phyloP scores from a whole-genome alignment of 2,888 invertebrate genomes.

The Trypoxylon attenuatum region DNA sequence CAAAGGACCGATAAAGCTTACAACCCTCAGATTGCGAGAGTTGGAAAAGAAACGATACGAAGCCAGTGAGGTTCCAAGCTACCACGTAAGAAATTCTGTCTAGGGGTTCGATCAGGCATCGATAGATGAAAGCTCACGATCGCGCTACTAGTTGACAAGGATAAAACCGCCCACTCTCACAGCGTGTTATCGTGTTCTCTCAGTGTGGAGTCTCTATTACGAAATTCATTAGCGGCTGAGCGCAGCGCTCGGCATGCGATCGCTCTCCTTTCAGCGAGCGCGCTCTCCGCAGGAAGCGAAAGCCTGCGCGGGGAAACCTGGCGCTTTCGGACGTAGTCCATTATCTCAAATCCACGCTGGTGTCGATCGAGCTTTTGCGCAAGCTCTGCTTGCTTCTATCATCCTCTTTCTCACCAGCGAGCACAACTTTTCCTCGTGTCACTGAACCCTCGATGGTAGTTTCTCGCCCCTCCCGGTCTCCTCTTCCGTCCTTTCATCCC shows the following conservation, averaged over 20 bases:
- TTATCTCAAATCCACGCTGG: slow-evolving; percentile 14
- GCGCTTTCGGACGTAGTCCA: slow-evolving; percentile 6
- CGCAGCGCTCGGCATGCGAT: slow-evolving; percentile 36
- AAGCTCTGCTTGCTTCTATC: slow-evolving; percentile 4
- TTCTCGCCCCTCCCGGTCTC: neutral
- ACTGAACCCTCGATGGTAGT: slow-evolving; percentile 8
- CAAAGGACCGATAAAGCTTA: too few species aligned
- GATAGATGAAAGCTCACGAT: slow-evolving; percentile 19
- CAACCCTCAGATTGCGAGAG: too few species aligned
- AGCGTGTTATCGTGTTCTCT: slow-evolving; percentile 45
- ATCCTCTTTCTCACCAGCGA: slow-evolving; percentile 12
- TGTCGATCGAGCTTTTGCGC: slow-evolving; percentile 14
- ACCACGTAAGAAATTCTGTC: neutral
- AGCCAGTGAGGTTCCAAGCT: neutral
- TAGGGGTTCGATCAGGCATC: neutral
- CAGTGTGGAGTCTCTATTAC: slow-evolving; percentile 57
- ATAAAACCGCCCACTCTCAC: slow-evolving; percentile 62
- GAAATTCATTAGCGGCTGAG: slow-evolving; percentile 62
- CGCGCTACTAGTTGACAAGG: slow-evolving; percentile 63
- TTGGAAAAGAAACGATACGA: neutral
- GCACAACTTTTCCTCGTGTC: slow-evolving; percentile 11
- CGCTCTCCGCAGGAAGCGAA: neutral
- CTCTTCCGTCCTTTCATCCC: slow-evolving; percentile 4
- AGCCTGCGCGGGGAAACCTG: neutral
- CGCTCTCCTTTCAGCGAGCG: slow-evolving; percentile 34